These are phyloP conservation scores for Bombus terrestris DNA, from an alignment of 1,140 invertebrate species.

Conservation along the genomic window DNA sequence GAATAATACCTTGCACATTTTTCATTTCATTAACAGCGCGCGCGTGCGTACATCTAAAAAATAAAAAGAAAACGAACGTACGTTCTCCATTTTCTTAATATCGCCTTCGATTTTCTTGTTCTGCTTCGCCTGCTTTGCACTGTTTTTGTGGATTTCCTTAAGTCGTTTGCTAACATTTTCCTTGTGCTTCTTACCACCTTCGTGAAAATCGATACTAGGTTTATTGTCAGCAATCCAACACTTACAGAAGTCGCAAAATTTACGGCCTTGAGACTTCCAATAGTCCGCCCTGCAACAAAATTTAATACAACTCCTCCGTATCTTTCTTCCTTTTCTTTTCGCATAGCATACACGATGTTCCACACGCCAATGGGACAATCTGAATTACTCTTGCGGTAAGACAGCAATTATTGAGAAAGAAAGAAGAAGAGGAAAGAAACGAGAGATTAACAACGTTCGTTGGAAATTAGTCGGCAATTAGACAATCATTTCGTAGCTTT, in stretches of 20 bases:
- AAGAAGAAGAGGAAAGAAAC: neutral
- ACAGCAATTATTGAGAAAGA: neutral
- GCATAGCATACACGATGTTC: no score
- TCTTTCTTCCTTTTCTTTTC: neutral
- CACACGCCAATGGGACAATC: neutral
- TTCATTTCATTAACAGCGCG: neutral
- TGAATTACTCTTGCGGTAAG: neutral
- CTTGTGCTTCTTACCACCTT: conserved; percentile 96
- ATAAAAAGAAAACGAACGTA: conserved; percentile 67
- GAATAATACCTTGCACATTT: neutral
- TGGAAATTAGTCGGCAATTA: conserved; percentile 73
- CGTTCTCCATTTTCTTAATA: conserved; percentile 94
- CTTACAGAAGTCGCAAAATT: conserved; percentile 98
- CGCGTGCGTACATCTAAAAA: neutral
- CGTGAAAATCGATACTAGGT: conserved; percentile 97
- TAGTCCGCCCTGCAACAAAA: conserved; percentile 92
- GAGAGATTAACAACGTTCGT: neutral
- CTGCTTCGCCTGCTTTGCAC: conserved; percentile 90
- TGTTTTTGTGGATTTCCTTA: conserved; percentile 92
- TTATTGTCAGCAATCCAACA: conserved; percentile 99
- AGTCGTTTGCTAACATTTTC: conserved; percentile 95
- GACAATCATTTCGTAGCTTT: conserved; percentile 47
- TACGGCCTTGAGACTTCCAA: conserved; percentile 97
- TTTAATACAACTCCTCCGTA: conserved; percentile 30
- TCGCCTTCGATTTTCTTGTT: conserved; percentile 90